phyloP scores from a whole-genome alignment of 2,797 vertebrate species.

The Enteromius argenteus region DNA sequence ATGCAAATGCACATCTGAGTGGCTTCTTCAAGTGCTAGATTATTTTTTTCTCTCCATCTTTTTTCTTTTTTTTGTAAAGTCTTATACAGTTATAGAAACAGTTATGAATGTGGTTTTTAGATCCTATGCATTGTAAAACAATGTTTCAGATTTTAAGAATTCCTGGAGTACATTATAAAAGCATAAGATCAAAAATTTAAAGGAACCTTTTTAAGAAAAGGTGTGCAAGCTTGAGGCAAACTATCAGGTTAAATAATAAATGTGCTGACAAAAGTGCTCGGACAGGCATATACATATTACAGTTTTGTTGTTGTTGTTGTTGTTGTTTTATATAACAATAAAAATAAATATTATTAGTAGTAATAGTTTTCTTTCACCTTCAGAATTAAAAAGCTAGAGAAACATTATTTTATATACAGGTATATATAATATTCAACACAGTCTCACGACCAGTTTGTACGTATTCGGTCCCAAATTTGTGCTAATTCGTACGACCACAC shows the following conservation, averaged over 20 bases:
- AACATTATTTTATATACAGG: background rate
- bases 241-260: background rate
- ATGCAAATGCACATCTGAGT: slow-evolving; percentile 34
- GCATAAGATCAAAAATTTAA: background rate
- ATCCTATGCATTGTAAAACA: background rate
- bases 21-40: background rate
- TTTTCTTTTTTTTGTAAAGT: background rate
- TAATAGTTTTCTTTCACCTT: background rate
- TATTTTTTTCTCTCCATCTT: too few relatives aligned
- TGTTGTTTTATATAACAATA: background rate
- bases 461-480: too few relatives aligned
- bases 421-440: too few relatives aligned
- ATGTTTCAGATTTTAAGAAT: background rate
- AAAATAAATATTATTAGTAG: background rate
- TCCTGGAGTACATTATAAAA: background rate
- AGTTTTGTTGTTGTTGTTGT: background rate
- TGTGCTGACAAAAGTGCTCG: background rate
- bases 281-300: background rate
- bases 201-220: background rate
- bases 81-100: background rate
- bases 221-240: background rate
- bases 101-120: background rate
- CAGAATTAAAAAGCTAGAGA: background rate
- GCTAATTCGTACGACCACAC: too few relatives aligned
- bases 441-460: too few relatives aligned